Evolutionary conservation across 2,113 vertebrate genomes (phyloP), one percentile per base, ranked within the genome.

Genomic region (Ornithorhynchus anatinus): DNA sequence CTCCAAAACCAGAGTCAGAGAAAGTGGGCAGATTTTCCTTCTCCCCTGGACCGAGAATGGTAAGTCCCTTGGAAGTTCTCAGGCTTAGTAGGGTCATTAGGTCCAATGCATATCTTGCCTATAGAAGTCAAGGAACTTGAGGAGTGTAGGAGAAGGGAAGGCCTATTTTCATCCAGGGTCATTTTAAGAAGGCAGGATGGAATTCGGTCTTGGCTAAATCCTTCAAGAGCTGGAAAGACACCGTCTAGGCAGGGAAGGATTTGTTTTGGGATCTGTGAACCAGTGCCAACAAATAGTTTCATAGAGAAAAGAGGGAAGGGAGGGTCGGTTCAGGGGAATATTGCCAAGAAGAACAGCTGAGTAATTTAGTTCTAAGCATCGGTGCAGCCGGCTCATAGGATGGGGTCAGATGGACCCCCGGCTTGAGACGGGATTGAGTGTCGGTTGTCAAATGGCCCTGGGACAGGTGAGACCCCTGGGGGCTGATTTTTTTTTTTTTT

Each of bases 211-310:
- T 38, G 29, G 17, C 20, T 75, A 86, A 72, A 43, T 10, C 20
- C 17, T 27, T 19, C 42, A 29, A 45, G 77, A 75, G 32, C 39
- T 70, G 54, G 77, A 77, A 82, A 57, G 2, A 73, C 29, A 57
- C 36, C 33, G 31, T 54, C 31, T 72, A 1, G 9, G 3, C 58
- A 68, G 33, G 29, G 58, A 32, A 71, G 58, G 72, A 71, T 63
- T 71, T 39, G n/a, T 38, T 63, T 6, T 61, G 69, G 61, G 33
- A 82, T 25, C 47, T 37, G 5, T n/a, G 58, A 33, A 33, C 63
- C 57, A 72, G 10, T 53, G 58, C 64, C 85, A 87, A 84, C 85
- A 87, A 85, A 82, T 72, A 79, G 74, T 62, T 40, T 53, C 80
- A 70, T 23, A 27, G 61, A 78, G 54, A 84, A 74, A 66, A 19